A percentile compares a stretch with the other conserved stretches of the same genome.
Conservation (phyloP, 2,113 vertebrate species). For the Tachuris rubrigastra region DNA sequence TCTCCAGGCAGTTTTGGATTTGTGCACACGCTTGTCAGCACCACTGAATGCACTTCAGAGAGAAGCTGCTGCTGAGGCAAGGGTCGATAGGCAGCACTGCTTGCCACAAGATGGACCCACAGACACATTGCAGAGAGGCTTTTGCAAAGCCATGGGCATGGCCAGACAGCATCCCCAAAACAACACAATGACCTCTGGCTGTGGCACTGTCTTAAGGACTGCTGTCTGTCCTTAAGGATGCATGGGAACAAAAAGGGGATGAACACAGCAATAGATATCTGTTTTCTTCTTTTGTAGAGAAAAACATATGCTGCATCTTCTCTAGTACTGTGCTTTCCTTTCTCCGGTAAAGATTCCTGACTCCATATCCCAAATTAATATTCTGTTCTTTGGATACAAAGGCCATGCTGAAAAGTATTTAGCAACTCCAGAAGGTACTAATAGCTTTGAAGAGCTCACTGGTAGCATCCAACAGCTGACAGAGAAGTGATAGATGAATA, state of each 20-base stretch:
- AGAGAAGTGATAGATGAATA: not conserved
- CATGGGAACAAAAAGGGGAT: not conserved
- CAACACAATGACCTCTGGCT: not conserved
- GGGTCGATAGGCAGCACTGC: fast-evolving
- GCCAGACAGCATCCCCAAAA: not conserved
- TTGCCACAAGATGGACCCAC: not conserved
- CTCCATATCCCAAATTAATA: not conserved
- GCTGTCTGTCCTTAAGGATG: not conserved
- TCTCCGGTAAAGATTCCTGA: not conserved
- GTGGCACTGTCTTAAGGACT: not conserved
- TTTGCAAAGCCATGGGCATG: not conserved
- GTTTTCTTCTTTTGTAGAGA: fast-evolving
- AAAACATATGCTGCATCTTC: not conserved
- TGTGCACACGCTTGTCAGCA: not conserved
- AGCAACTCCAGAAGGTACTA: not conserved
- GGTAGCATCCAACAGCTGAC: not conserved
- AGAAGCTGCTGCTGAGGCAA: not conserved
- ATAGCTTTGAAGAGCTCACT: not conserved
- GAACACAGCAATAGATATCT: not conserved
- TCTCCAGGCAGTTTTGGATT: not conserved
- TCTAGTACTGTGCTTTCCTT: fast-evolving
- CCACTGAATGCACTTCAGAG: not conserved
- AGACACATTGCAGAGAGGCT: not conserved
- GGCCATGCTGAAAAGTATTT: not conserved
- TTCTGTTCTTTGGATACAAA: not conserved